Conservation (phyloP, 2,888 invertebrate genomes). For the Agonopterix subpropinquella region DNA sequence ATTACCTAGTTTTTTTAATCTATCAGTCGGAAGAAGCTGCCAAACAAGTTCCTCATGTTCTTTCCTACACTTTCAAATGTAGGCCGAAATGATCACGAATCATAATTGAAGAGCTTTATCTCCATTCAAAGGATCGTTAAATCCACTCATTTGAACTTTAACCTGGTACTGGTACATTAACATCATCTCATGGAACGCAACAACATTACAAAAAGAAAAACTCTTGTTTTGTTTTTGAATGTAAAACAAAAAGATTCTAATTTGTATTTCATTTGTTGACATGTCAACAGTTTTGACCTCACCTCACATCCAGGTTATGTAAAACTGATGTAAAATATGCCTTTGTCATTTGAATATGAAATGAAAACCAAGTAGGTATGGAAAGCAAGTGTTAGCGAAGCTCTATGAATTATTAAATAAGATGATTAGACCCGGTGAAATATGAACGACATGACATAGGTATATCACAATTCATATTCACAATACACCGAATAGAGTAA, state of each 20-base stretch:
- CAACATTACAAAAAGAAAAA: too few relatives aligned
- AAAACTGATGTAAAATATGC: conserved; percentile 10
- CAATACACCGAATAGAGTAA: too few relatives aligned
- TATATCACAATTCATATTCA: background rate
- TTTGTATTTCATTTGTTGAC: conserved; percentile 4
- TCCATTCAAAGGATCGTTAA: conserved; percentile 22
- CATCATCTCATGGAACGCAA: background rate
- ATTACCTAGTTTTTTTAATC: too few relatives aligned
- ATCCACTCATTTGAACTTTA: conserved; percentile 40
- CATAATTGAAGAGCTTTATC: conserved; percentile 23
- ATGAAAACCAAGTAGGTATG: conserved; percentile 10
- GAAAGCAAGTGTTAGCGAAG: conserved; percentile 11
- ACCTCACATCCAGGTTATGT: conserved; percentile 17
- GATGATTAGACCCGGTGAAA: background rate
- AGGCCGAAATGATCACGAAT: conserved; percentile 47
- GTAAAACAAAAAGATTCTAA: background rate
- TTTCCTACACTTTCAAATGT: conserved; percentile 11
- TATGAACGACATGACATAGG: background rate
- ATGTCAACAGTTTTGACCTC: conserved; percentile 14
- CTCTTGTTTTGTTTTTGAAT: background rate
- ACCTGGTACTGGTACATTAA: conserved; percentile 16
- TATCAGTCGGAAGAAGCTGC: too few relatives aligned
- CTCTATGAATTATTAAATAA: conserved; percentile 8
- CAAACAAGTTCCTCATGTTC: too few relatives aligned
- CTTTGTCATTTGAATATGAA: conserved; percentile 17